phyloP scores from a whole-genome alignment of 2,113 vertebrate genomes.

The Passer montanus region DNA sequence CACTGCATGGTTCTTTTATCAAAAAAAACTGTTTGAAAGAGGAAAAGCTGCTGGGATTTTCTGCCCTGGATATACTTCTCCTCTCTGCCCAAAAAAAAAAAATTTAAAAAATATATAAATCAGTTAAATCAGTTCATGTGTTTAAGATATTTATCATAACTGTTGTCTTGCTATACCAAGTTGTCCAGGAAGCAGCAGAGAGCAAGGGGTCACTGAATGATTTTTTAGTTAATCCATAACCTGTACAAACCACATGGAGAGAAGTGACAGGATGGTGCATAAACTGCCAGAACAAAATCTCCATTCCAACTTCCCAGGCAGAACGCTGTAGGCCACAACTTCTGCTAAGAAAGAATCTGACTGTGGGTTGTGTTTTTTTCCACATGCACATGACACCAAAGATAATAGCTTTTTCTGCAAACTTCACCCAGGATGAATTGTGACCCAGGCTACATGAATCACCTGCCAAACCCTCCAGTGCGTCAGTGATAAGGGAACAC shows the following conservation, averaged over 20 bases:
- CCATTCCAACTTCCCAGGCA: not conserved
- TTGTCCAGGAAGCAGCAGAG: not conserved
- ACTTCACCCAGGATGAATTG: not conserved
- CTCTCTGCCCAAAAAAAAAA: not conserved
- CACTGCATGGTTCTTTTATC: not conserved
- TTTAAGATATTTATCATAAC: not conserved
- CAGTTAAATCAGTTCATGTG: not conserved
- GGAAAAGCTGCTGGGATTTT: not conserved
- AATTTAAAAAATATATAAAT: no score
- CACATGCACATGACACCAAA: fast-evolving
- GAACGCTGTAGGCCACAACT: not conserved
- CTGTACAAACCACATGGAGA: not conserved
- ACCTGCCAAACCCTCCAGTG: not conserved
- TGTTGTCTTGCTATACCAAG: not conserved
- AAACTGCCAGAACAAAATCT: not conserved
- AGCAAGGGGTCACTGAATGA: not conserved
- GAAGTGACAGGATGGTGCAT: not conserved
- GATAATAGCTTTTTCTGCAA: not conserved
- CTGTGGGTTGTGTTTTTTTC: fast-evolving
- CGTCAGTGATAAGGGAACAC: not conserved
- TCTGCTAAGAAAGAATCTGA: not conserved
- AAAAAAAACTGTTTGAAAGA: not conserved
- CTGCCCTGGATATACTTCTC: not conserved
- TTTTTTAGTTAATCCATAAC: not conserved
- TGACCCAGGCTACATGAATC: not conserved